phyloP scores from a whole-genome alignment of 23 tunicate species.

The Halocynthia roretzi region DNA sequence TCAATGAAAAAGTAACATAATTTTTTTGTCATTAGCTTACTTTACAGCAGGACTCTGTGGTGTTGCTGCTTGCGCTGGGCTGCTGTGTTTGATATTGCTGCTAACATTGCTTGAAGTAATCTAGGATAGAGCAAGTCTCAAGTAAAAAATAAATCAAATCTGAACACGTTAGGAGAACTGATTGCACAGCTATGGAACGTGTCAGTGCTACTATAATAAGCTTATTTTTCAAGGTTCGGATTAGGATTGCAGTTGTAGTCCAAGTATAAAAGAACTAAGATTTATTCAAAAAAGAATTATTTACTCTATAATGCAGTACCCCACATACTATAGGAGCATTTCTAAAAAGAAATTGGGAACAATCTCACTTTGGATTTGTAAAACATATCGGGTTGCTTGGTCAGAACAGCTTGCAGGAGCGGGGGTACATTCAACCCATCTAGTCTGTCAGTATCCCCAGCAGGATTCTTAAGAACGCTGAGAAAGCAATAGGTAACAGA shows the following conservation, averaged over 20 bases:
- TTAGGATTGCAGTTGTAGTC: too few relatives aligned
- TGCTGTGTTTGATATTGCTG: conserved; percentile 22
- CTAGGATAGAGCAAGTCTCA: neutral
- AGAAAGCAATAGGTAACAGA: neutral
- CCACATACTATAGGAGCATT: too few relatives aligned
- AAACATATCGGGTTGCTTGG: conserved; percentile 14
- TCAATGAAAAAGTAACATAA: too few relatives aligned
- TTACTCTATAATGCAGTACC: too few relatives aligned
- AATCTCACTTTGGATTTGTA: neutral
- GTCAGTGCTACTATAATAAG: too few relatives aligned
- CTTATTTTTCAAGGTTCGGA: too few relatives aligned
- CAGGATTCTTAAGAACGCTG: conserved; percentile 17
- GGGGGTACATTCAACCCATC: conserved; percentile 42
- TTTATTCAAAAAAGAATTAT: too few relatives aligned
- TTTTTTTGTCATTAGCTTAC: neutral
- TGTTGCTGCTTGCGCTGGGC: conserved; percentile 27
- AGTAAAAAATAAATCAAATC: too few relatives aligned
- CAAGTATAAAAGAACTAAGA: too few relatives aligned
- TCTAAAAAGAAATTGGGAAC: too few relatives aligned
- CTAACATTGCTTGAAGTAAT: neutral
- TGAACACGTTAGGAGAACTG: too few relatives aligned
- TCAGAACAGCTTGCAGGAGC: conserved; percentile 21
- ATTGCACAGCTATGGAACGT: too few relatives aligned
- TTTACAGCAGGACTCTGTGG: conserved; percentile 25
- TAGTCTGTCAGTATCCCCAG: conserved; percentile 22